These are phyloP conservation scores for Sus scrofa DNA, from an alignment of 2,113 vertebrate species.

Conservation along the genomic window T2T-Sscrofa CM000814.6:47580501-47581000, in stretches of 20 bases:
- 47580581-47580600: not conserved
- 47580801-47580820: not conserved
- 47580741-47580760: not conserved
- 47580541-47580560: not conserved
- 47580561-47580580: not conserved
- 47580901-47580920: not conserved
- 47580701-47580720: not conserved
- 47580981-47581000: not conserved
- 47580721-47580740: not conserved
- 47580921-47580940: not conserved
- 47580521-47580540: not conserved
- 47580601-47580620: not conserved
- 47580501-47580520: not conserved
- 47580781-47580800: fast-evolving
- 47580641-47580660: not conserved
- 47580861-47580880: not conserved
- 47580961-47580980: fast-evolving
- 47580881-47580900: not conserved
- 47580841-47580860: fast-evolving
- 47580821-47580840: not conserved
- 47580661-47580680: not conserved
- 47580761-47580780: not conserved
- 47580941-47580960: no score
- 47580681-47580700: not conserved
- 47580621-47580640: not conserved